Conservation (phyloP, 2,797 vertebrate genomes). For the Lithobates pipiens region DNA sequence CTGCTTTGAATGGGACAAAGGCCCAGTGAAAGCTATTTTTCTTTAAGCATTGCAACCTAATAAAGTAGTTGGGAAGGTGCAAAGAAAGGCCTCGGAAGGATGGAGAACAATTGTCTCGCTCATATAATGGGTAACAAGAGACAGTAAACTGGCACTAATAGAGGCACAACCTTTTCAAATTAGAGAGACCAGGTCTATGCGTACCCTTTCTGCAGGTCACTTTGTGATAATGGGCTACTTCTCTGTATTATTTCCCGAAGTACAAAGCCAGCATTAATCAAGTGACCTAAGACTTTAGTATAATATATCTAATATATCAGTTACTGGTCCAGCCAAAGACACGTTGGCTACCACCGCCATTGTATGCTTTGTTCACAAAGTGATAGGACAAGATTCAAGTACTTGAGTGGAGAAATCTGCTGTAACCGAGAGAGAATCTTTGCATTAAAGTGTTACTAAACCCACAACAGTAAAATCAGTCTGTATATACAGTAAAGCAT, state of each 20-base stretch:
- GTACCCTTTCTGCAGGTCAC: background rate
- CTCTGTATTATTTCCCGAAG: background rate
- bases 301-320: conserved; percentile 10
- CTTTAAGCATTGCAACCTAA: background rate
- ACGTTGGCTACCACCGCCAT: background rate
- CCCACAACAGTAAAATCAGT: too few relatives aligned
- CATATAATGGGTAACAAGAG: conserved; percentile 7
- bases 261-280: conserved; percentile 29
- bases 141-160: conserved; percentile 10
- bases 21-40: background rate
- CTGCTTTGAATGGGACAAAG: too few relatives aligned
- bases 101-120: conserved; percentile 12
- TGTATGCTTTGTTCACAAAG: background rate
- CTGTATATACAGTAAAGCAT: too few relatives aligned
- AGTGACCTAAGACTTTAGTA: background rate
- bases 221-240: background rate
- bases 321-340: background rate
- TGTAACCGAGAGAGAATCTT: too few relatives aligned
- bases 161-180: conserved; percentile 7
- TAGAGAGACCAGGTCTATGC: background rate
- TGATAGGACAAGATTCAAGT: too few relatives aligned
- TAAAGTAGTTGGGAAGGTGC: background rate
- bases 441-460: too few relatives aligned
- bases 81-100: background rate
- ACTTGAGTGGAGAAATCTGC: too few relatives aligned